Base-by-base conservation (phyloP, 2,113 vertebrate species). In the Cervus canadensis region DNA sequence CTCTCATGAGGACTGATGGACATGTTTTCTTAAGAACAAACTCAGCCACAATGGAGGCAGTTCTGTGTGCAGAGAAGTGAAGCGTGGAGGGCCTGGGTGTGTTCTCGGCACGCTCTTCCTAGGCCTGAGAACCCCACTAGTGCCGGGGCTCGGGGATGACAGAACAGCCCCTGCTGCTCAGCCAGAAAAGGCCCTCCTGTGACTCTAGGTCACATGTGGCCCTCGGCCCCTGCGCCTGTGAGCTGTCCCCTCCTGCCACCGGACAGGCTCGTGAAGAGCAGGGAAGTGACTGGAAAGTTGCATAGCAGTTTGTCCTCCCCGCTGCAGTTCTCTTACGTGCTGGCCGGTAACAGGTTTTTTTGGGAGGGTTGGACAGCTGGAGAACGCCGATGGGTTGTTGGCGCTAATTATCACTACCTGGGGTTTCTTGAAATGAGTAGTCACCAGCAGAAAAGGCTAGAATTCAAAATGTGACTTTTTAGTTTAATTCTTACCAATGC, bases 1-100 rank as follows among this genome's bases (percentile, higher is more conserved):
- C 92, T 98, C 87, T 95, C 50, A 12, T 95, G 97, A 97, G 96
- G 96, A 96, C 95, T 97, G 96, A 98, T 98, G 97, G 98, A 98
- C 97, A 97, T 98, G 97, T 96, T 98, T 98, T 95, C 83, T 91
- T 93, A 96, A 94, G 93, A 91, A 85, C 95, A 97, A n/a, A 96
- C 79, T 88, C 43, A 81, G 64, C 43, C 48, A 87, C 81, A 57
- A 45, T 52, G 40, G 59, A 15, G 71, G 62, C 54, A 64, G 62
- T 89, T 87, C 23, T 57, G 7, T 84, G 2, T 30, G 10, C 26
- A 1, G 48, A 59, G 52, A 45, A 54, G 85, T 54, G 33, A 43
- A 54, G 64, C 23, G 56, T 84, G 87, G 57, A 92, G 78, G 64
- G 50, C 91, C 14, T 21, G 56, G 33, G 30, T 9, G 52, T 33